Conservation (phyloP, 2,888 invertebrate species). For the Lymantria monacha region DNA sequence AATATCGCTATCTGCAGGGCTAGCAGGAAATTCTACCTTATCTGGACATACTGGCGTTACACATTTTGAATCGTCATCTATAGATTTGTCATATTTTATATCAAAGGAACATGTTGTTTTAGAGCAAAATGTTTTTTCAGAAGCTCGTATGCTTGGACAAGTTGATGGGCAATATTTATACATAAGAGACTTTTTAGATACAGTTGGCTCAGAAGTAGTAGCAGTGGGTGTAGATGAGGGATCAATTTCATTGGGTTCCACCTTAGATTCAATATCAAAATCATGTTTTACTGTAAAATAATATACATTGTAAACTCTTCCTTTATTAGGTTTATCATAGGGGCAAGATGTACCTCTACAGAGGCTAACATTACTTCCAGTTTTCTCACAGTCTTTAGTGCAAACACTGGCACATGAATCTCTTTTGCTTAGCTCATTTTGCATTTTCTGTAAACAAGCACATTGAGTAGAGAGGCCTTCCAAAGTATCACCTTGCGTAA, state of each 20-base stretch:
- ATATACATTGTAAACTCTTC: slow-evolving; percentile 58
- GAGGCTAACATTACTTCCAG: slow-evolving; percentile 39
- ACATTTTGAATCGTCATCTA: slow-evolving; percentile 30
- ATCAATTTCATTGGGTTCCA: not conserved
- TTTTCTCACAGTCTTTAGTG: slow-evolving; percentile 53
- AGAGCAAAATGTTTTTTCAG: slow-evolving; percentile 49
- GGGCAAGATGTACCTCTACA: slow-evolving; percentile 60
- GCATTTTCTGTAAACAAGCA: slow-evolving; percentile 64
- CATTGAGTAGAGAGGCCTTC: slow-evolving; percentile 71
- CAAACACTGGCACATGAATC: slow-evolving; percentile 51
- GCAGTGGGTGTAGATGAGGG: slow-evolving; percentile 4
- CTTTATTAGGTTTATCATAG: slow-evolving; percentile 31
- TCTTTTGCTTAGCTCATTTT: slow-evolving; percentile 47
- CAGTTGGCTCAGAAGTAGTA: not conserved
- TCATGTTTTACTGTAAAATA: slow-evolving; percentile 70
- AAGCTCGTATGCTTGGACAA: slow-evolving; percentile 52
- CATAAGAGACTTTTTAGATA: slow-evolving; percentile 28
- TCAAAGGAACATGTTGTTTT: slow-evolving; percentile 48
- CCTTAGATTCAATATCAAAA: slow-evolving; percentile 34
- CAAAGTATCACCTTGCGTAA: slow-evolving; percentile 42
- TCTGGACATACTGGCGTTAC: slow-evolving; percentile 43
- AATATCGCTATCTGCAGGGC: slow-evolving; percentile 69
- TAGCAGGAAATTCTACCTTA: slow-evolving; percentile 37
- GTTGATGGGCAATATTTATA: slow-evolving; percentile 51
- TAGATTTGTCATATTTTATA: slow-evolving; percentile 8